Base-by-base conservation (phyloP, 1,140 invertebrate species). In the Ganaspis sp. region DNA sequence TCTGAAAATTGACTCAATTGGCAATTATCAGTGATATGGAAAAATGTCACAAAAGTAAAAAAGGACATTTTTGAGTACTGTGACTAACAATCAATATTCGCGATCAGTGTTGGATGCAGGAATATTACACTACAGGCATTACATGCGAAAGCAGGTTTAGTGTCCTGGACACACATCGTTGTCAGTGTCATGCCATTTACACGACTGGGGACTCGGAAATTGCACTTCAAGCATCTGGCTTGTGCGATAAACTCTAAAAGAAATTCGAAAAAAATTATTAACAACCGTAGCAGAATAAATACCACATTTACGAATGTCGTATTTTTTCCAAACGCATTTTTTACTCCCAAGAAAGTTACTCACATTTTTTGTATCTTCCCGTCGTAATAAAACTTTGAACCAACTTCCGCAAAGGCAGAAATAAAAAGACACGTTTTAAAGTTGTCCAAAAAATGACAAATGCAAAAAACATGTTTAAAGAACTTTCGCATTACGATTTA, bases 101-200 rank as follows among this genome's bases (percentile, higher is more conserved):
- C 12, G 9, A 34, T 29, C 29, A 29, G 26, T 64, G 58, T 64
- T 64, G 58, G 29, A 12, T 64, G 12, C 5, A 64, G 58, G 5
- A 64, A 29, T 29, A 64, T 34, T 15, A 64, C 58, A 64, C 23
- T 29, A 29, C 11, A 64, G 12, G 58, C 58, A 29, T 64, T 64
- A 64, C 15, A 64, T 64, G 23, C 26, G 58, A 64, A 49, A 64
- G 11, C 58, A 64, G 58, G 15, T 64, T n/a, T 64, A 64, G 58
- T 64, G 58, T 64, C 15, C 58, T 64, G 26, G 58, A 26, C 58
- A 64, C 58, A 64, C 58, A 34, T 64, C 58, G 58, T 29, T 26
- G 58, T 64, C 26, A 34, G 58, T 64, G 58, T 29, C 58, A 64
- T n/a, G 23, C 58, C 54, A 64, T 64, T 64, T 64, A 64, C 54